Base-by-base conservation (phyloP, 2,888 invertebrate species). In the Aphrophora alni region DNA sequence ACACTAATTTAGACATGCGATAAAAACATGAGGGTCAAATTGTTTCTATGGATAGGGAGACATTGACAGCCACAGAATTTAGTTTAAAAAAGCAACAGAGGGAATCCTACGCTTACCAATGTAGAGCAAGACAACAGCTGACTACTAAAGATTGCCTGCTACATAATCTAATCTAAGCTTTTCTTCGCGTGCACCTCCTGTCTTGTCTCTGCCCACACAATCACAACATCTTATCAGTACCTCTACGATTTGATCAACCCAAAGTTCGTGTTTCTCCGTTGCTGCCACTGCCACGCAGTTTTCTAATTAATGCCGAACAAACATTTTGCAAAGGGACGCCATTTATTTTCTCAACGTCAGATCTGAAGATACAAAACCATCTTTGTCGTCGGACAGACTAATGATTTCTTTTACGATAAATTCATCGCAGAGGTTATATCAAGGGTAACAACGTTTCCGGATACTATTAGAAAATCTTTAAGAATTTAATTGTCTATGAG, bases 281-380 rank as follows among this genome's bases (percentile, higher is more conserved):
- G 59, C 59, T 59, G 59, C 59, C 59, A 59, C 59, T 21, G 59
- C 59, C 59, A 59, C 59, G 59, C 59, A 59, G 59, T 59, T 21
- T 59, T 59, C 59, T 59, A 59, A 59, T 59, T 59, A 59, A 59
- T 59, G 59, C 59, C 59, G 21, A 21, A 59, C 59, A 59, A 59
- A 59, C 59, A 21, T 21, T 59, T 59, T 21, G 59, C 21, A 59
- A 5, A 7, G 59, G 21, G 12, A 7, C 4, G 59, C 59, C 59
- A 44, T 44, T 44, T 44, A 44, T 44, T 44, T 44, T 44, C 14
- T 12, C 4, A 59, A 5, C 12, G 44, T 59, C 10, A 21, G n/a
- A 59, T 59, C 59, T 8, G 21, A 59, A 59, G 59, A 59, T n/a
- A n/a, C n/a, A n/a, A n/a, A n/a, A n/a, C n/a, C n/a, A n/a, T 59